Evolutionary conservation across 1,140 invertebrate genomes (phyloP), one percentile per base, ranked within the genome.

Genomic region (Bemisia tabaci): DNA sequence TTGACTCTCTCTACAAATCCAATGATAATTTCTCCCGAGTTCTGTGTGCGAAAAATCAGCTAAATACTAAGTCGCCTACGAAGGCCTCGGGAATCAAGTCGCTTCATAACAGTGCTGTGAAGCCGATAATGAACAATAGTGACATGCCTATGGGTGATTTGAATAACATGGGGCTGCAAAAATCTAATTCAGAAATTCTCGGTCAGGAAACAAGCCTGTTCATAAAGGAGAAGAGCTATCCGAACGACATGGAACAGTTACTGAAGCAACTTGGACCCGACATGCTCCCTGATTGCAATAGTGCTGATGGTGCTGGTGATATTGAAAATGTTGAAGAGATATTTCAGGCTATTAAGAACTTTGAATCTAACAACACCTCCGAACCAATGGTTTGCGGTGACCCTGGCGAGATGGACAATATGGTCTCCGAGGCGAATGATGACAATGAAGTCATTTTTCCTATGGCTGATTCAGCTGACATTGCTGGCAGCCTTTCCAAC

Each of bases 291-390:
- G 60, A 75, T 75, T 71, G 73, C 72, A 62, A 70, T 25, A 72
- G 70, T 60, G 71, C 72, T 12, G 62, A 64, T 21, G 75, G 72
- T 67, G 83, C 84, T 73, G 75, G 84, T 60, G 61, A 62, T 60
- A 81, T 76, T 27, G 81, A 82, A 65, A 82, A 83, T 72, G 81
- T 82, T 2, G 82, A 83, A 21, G 85, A 87, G 65, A 79, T 87
- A 62, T 77, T 87, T 59, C 83, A 85, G 74, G 85, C 83, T 5
- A 85, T 87, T 66, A 85, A 86, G 74, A 85, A 82, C n/a, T 80
- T 87, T 68, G 85, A 86, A 70, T 78, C 64, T 9, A 68, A 63
- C 22, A 27, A 22, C 59, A 48, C n/a, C 12, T 59, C 68, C n/a
- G 59, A 39, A 22, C 24, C 58, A 62, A 61, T 66, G 39, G 39